Evolutionary conservation across 2,113 vertebrate species (phyloP), one percentile per base, ranked within the genome.

Genomic region (Cheilinus undulatus): DNA sequence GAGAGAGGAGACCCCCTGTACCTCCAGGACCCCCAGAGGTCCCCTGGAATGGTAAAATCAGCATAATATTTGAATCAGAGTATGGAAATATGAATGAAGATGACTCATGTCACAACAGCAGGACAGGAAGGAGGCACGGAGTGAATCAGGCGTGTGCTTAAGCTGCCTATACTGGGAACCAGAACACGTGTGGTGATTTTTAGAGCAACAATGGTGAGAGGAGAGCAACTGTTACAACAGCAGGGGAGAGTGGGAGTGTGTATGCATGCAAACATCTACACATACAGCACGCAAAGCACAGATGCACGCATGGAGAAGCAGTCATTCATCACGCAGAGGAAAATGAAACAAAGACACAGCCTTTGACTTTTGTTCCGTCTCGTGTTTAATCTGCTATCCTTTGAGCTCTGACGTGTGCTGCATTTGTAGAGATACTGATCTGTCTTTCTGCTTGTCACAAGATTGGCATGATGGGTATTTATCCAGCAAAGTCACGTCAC

Each of bases 1-100:
- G 90, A 85, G 90, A 88, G 86, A 90, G 32, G 32, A 84, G 72
- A 77, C 77, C 84, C 45, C 70, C 59, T 73, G 84, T 69, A 80
- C 74, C 82, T 81, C 68, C 80, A 86, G 74, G 79, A 82, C 45
- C 77, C 77, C 85, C 64, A 26, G 51, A 68, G 76, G 59, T 38
- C 54, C 34, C 24, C 15, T n/a, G 45, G 23, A 67, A 52, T 71
- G 30, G 34, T 24, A 20, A 65, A 67, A 83, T 74, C 70, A 83
- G 80, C 80, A 84, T 86, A 66, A 54, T 69, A 46, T 85, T 45
- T 63, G 23, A 75, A 69, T 42, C 15, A 19, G 45, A 23, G 46
- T 36, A 65, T 75, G 71, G 61, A 89, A 86, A 81, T 86, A 82
- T 87, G 80, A 86, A 82, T 80, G 67, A 76, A 78, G 80, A 85